Evolutionary conservation across 2,888 invertebrate genomes (phyloP).

Genomic region (Philereme transversata): DNA sequence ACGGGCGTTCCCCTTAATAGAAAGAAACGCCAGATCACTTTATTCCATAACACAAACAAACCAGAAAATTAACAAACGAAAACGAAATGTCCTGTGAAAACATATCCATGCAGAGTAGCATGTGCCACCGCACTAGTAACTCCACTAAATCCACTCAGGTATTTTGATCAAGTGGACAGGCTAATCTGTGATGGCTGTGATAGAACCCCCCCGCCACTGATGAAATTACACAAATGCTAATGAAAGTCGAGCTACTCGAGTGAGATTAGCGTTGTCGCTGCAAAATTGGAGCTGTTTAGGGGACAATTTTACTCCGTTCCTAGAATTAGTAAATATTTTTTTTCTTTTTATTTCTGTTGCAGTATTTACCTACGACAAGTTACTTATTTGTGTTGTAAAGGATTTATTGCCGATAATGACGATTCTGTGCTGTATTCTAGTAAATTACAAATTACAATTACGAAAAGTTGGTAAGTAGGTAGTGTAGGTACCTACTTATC

Average conservation of each 20-base stretch:
- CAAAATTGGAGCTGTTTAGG: conserved; percentile 67
- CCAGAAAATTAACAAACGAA: no score
- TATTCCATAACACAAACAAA: no score
- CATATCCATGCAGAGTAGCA: no score
- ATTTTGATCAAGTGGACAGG: conserved; percentile 9
- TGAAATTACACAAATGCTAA: conserved; percentile 79
- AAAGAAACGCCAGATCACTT: conserved; percentile 12
- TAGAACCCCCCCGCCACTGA: conserved; percentile 53
- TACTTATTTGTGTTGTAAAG: background rate
- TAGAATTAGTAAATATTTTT: conserved; percentile 42
- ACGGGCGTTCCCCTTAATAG: conserved; percentile 27
- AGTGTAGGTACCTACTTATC: no score
- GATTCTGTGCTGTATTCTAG: no score
- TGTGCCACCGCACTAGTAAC: background rate
- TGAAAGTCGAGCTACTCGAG: conserved; percentile 67
- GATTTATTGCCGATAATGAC: no score
- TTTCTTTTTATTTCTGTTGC: conserved; percentile 25
- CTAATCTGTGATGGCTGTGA: conserved; percentile 36
- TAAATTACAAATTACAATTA: no score
- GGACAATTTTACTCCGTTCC: conserved; percentile 54
- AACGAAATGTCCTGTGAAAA: no score
- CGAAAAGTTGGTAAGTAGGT: no score
- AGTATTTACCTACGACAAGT: background rate
- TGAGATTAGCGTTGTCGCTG: conserved; percentile 68
- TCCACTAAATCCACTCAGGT: background rate